A percentile compares a stretch with the other conserved stretches of the same genome.
phyloP scores from a whole-genome alignment of 2,888 invertebrate species.

The Agrotis exclamationis region DNA sequence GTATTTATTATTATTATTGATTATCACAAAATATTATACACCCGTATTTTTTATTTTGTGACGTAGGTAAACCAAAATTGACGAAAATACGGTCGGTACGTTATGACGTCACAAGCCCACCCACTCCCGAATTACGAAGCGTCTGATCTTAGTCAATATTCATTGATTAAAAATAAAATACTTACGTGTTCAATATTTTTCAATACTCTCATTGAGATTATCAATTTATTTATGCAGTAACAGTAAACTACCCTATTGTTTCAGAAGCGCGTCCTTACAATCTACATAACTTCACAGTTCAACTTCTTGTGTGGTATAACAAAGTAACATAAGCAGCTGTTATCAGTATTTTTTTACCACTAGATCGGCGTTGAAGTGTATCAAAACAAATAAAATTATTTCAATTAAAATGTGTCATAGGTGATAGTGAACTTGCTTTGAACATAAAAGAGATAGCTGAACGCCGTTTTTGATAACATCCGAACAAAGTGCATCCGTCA shows the following conservation, averaged over 20 bases:
- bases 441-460: constrained; percentile 47
- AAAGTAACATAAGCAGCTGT: neutral
- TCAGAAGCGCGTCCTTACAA: constrained; percentile 13
- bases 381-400: constrained; percentile 40
- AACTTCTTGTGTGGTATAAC: constrained; percentile 32
- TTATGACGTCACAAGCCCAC: too few species aligned
- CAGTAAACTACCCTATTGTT: constrained; percentile 11
- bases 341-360: constrained; percentile 29
- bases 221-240: too few species aligned
- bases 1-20: too few species aligned
- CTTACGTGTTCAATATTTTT: too few species aligned
- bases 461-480: constrained; percentile 54
- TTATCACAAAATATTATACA: too few species aligned
- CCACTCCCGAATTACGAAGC: too few species aligned
- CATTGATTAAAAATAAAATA: too few species aligned
- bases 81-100: too few species aligned
- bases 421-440: constrained; percentile 44
- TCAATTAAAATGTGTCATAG: constrained; percentile 53
- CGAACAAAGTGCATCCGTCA: constrained; percentile 51
- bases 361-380: constrained; percentile 26
- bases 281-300: neutral
- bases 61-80: too few species aligned
- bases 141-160: too few species aligned
- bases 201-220: too few species aligned
- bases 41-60: too few species aligned